Base-by-base conservation (phyloP, 2,113 vertebrate genomes). In the Perca flavescens region DNA sequence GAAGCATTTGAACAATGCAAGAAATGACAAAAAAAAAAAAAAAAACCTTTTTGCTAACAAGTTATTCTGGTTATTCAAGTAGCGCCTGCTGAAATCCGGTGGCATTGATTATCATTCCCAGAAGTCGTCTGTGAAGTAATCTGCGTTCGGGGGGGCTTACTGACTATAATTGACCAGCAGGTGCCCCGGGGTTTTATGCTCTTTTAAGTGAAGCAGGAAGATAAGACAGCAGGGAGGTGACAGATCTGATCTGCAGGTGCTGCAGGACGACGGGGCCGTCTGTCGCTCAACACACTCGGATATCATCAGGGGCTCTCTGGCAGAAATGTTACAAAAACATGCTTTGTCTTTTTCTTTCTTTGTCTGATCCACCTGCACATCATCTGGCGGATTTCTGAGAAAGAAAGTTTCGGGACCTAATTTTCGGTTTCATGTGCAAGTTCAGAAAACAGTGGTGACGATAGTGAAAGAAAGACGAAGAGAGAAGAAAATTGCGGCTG, bases 91-190 rank as follows among this genome's bases (percentile, higher is more conserved):
- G 89, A 88, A 85, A 88, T 86, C 78, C 43, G 22, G 75, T 40
- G 78, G 80, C 80, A 77, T 81, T 78, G 90, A 94, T 93, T 83
- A 85, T 79, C 1, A 22, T 67, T 86, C 60, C 25, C 76, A 28
- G 47, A 80, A 80, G 82, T 72, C 53, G 40, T 82, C 74, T 62
- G 75, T 74, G 77, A 86, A 85, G 88, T 81, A 78, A 91, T 86
- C 43, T 83, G 62, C 36, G 50, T 82, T 79, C 67, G 13, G 50
- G 65, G 65, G 65, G 72, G 60, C 34, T 85, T 47, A 49, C 68
- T 73, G 78, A 19, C 34, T 80, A 79, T 93, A 85, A 90, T 68
- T 86, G 88, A 92, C 86, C 90, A 5, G 63, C 75, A 75, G 68
- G 25, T 50, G 40, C 67, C 77, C 77, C 2, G 53, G 34, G 22